Evolutionary conservation across 2,888 invertebrate species (phyloP).

Genomic region (Pachymerium ferrugineum): DNA sequence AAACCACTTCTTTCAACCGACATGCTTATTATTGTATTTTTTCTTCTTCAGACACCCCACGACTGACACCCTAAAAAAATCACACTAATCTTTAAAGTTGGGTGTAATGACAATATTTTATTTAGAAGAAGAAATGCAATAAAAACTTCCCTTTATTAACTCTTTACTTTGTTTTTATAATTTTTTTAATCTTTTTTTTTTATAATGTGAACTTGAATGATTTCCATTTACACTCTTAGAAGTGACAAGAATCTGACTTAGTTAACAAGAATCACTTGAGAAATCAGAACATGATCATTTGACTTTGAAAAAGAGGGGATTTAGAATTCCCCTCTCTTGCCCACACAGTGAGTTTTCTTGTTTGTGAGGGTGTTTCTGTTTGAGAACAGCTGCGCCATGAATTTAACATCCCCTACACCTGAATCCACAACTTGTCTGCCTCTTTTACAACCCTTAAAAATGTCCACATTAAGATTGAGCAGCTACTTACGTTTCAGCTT

Average conservation of each 20-base stretch:
- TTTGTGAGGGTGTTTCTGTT: conserved; percentile 14
- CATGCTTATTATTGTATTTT: not conserved
- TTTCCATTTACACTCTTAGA: not conserved
- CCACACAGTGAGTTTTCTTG: conserved; percentile 16
- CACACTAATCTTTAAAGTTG: no score
- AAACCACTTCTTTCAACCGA: not conserved
- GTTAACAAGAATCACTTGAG: not conserved
- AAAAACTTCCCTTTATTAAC: no score
- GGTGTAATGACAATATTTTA: no score
- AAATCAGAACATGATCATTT: not conserved
- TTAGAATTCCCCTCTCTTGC: not conserved
- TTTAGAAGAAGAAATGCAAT: not conserved
- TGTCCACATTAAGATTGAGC: not conserved
- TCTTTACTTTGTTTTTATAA: no score
- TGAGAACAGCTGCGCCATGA: conserved; percentile 17
- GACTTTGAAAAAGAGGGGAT: not conserved
- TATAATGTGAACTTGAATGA: no score
- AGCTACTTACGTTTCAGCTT: not conserved
- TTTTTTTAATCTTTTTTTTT: no score
- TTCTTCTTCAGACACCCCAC: no score
- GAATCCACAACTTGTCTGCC: not conserved
- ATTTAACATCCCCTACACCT: conserved; percentile 21
- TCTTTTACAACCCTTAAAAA: not conserved
- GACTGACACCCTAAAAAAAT: no score
- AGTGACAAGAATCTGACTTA: not conserved